phyloP scores from a whole-genome alignment of 2,888 invertebrate genomes.

The Ochropacha duplaris region DNA sequence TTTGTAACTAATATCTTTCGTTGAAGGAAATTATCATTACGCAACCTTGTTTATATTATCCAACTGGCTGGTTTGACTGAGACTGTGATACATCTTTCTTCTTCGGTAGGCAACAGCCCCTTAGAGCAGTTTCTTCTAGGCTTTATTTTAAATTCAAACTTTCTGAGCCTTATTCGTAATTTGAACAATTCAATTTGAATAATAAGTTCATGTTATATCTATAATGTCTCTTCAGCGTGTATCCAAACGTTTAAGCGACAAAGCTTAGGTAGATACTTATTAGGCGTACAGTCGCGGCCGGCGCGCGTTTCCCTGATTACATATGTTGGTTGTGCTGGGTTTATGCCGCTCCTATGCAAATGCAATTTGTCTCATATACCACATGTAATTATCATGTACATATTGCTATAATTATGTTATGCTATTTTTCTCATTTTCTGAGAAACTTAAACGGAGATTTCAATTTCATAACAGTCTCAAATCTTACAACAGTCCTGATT shows the following conservation, averaged over 20 bases:
- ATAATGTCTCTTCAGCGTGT: neutral
- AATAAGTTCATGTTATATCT: neutral
- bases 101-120: too few species aligned
- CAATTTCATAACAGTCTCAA: too few species aligned
- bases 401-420: neutral
- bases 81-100: too few species aligned
- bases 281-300: neutral
- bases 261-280: neutral
- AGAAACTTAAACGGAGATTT: neutral
- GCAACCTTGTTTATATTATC: too few species aligned
- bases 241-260: neutral
- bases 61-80: too few species aligned
- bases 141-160: too few species aligned
- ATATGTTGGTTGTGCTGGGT: neutral
- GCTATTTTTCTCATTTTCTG: too few species aligned
- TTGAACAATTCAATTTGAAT: neutral
- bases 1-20: too few species aligned
- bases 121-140: too few species aligned
- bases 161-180: too few species aligned
- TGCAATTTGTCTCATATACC: neutral
- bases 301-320: neutral
- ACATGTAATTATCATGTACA: neutral
- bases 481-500: too few species aligned
- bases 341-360: neutral
- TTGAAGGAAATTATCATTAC: too few species aligned